Evolutionary conservation across 2,888 invertebrate species (phyloP), one percentile per base, ranked within the genome.

Genomic region (Sphinx pinastri): DNA sequence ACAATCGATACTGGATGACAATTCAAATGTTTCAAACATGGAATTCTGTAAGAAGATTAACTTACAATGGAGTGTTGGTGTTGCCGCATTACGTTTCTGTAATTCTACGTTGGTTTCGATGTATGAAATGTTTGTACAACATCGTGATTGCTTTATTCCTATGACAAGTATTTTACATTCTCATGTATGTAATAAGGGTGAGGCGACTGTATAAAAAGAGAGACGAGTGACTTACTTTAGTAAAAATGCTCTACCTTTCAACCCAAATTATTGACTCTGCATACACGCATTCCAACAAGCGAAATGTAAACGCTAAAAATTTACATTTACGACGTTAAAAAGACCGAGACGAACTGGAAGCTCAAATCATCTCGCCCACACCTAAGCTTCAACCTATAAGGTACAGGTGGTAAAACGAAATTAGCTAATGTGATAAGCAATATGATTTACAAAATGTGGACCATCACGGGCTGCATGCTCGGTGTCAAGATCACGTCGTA

Each of bases 401-500:
- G 63, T 63, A 49, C 47, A 63, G 19, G 47, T 19, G 16, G 16
- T 63, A 19, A 49, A 63, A 49, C 49, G 49, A 49, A 63, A 63
- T 63, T 25, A 63, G 49, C 47, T 63, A 63, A 63, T 63, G 49
- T 63, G 63, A 49, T 69, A 69, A 69, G 60, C 60, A 45, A 59
- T 58, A 70, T 83, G 63, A 83, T 85, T 81, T 81, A 81, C 81
- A 81, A 81, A 86, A 83, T 81, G 81, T 85, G 83, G 84, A 85
- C 80, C 83, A 84, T 85, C 86, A 84, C 84, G 86, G 86, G 87
- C 87, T 87, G 88, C 88, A 88, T 87, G 87, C 85, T 87, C 88
- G 91, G 89, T 93, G 93, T 93, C 93, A 93, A 93, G 93, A 93
- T 93, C 93, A 93, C 92, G 90, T 88, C 89, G 86, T 76, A 79